Evolutionary conservation across 2,797 vertebrate genomes (phyloP).

Genomic region (Muraenolepis orangiensis): DNA sequence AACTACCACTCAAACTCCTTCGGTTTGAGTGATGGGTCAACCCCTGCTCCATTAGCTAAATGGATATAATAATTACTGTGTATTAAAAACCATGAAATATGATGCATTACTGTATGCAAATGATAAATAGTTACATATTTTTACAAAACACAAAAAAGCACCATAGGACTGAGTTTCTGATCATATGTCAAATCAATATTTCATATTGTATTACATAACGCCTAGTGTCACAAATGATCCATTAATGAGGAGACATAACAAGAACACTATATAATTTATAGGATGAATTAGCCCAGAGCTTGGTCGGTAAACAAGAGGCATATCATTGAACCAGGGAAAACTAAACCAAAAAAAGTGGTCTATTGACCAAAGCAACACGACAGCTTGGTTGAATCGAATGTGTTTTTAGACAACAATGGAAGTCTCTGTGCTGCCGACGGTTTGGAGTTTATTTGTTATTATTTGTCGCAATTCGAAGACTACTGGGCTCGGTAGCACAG

Average conservation of each 20-base stretch:
- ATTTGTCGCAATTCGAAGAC: too few relatives aligned
- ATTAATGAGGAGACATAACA: slow-evolving; percentile 50
- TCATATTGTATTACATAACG: slow-evolving; percentile 45
- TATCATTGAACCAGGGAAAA: neutral
- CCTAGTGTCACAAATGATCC: slow-evolving; percentile 44
- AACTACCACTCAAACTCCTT: neutral
- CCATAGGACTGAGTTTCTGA: slow-evolving; percentile 6
- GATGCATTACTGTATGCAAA: neutral
- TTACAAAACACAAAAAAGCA: too few relatives aligned
- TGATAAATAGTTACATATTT: neutral
- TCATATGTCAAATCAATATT: slow-evolving; percentile 48
- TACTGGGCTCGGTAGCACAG: neutral
- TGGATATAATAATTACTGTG: neutral
- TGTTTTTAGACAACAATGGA: neutral
- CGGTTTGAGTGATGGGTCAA: neutral
- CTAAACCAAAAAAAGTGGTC: neutral
- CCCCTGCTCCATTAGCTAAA: neutral
- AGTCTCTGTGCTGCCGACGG: neutral
- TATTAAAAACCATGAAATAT: neutral
- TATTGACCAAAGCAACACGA: neutral
- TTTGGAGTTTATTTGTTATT: too few relatives aligned
- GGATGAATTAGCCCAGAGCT: slow-evolving; percentile 24
- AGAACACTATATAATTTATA: slow-evolving; percentile 45
- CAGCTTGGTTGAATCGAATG: neutral
- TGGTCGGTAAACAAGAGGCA: neutral